Conservation (phyloP, 2,797 vertebrate genomes). For the Meriones psammophilus region DNA sequence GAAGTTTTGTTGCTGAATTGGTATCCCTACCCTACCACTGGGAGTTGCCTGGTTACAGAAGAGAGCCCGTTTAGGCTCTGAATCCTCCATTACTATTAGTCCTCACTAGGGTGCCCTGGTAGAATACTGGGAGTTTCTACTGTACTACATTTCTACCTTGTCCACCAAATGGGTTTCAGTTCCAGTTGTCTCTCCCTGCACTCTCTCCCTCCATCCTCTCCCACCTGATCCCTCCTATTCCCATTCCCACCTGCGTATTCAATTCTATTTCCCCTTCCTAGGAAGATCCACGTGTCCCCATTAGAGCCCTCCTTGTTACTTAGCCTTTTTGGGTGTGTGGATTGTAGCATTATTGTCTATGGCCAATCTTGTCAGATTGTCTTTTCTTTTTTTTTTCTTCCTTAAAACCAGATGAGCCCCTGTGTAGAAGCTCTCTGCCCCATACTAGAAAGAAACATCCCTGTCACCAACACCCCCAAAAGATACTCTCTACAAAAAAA, state of each 20-base stretch:
- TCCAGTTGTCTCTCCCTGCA: background rate
- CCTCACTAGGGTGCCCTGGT: background rate
- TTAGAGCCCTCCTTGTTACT: background rate
- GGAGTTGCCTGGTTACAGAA: background rate
- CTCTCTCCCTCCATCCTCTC: background rate
- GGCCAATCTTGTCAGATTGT: background rate
- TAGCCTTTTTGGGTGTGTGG: background rate
- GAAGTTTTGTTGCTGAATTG: background rate
- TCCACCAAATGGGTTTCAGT: background rate
- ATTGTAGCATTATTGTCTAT: background rate
- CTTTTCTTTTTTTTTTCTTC: background rate
- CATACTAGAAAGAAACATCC: background rate
- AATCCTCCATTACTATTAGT: background rate
- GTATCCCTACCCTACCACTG: background rate
- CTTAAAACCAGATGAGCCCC: background rate
- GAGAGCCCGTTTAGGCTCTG: background rate
- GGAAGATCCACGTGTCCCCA: background rate
- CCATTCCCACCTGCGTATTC: background rate
- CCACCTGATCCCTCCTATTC: background rate
- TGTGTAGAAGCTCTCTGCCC: background rate
- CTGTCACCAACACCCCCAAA: background rate
- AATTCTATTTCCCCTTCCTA: background rate
- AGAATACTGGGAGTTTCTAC: background rate
- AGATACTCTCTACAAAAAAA: background rate
- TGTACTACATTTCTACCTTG: background rate